Evolutionary conservation across 2,797 vertebrate species (phyloP), one percentile per base, ranked within the genome.

Genomic region (Paedocypris micromegethes): DNA sequence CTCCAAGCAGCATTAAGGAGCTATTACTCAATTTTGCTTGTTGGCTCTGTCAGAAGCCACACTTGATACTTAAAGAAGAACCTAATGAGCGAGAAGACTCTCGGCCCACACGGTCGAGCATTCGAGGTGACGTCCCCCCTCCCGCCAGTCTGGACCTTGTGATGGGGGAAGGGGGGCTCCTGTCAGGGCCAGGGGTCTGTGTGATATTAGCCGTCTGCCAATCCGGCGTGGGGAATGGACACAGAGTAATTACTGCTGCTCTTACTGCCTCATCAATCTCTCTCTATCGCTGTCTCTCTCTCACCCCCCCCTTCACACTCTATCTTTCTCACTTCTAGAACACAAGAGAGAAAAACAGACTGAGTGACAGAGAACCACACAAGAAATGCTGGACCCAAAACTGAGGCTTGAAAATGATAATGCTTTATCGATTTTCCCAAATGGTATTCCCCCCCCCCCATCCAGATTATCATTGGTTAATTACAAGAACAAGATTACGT

Each of bases 181-280:
- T 87, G 86, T 88, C 85, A 90, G 86, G 88, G 84, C 85, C 83
- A 88, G 85, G 86, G 87, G 89, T 90, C 89, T 88, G 86, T 88
- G 87, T 85, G 89, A 90, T 90, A 91, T 90, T 89, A 91, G 89
- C 88, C 86, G 88, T 89, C 90, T 90, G 88, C 89, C 89, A 90
- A 90, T 90, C 90, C 88, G 86, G 88, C 84, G 84, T 85, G 83
- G 87, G 84, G 88, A 89, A 89, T 87, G 89, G 90, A 90, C 88
- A 91, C 84, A 81, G 82, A 90, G 89, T 90, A 90, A 91, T 92
- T 91, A 91, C 90, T 89, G 85, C 85, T 89, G 87, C 87, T 87
- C 89, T 89, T 86, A 86, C 88, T 87, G 86, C 87, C 90, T 92
- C 90, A 92, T 92, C 90, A 91, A 92, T 91, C 90, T 89, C 88